Conservation (phyloP, 2,797 vertebrate species). For the Periophthalmus magnuspinnatus region DNA sequence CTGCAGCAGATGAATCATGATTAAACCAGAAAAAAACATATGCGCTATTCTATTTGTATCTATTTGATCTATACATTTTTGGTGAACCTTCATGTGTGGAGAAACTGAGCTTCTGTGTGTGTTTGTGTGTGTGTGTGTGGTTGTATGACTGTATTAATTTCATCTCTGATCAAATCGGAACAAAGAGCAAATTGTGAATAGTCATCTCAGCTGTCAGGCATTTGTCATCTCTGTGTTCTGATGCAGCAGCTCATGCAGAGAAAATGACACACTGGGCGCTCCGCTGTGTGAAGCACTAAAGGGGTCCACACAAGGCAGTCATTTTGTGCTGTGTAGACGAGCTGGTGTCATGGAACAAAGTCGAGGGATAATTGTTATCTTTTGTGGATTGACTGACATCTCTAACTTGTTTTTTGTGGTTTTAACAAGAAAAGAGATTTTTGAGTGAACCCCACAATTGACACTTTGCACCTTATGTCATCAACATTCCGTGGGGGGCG, state of each 20-base stretch:
- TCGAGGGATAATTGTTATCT: constrained; percentile 3
- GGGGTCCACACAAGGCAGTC: constrained; percentile 29
- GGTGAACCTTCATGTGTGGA: background rate
- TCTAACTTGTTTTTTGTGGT: constrained; percentile 13
- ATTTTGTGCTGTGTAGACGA: constrained; percentile 28
- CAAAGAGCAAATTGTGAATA: background rate
- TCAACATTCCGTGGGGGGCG: too few species aligned
- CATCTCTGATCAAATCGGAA: constrained; percentile 3
- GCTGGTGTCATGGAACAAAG: constrained; percentile 23
- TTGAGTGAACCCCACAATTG: too few species aligned
- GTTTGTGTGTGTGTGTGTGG: background rate
- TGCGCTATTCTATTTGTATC: too few species aligned
- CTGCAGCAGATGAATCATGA: too few species aligned
- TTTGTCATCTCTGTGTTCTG: constrained; percentile 33
- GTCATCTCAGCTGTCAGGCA: constrained; percentile 21
- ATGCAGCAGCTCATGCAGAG: constrained; percentile 36
- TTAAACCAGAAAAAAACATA: too few species aligned
- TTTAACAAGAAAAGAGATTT: constrained; percentile 13
- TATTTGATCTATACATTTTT: background rate
- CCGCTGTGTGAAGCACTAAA: constrained; percentile 33
- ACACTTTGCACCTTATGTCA: too few species aligned
- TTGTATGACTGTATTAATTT: background rate
- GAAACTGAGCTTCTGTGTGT: background rate
- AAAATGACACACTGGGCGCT: constrained; percentile 47
- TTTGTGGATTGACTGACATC: constrained; percentile 19